Evolutionary conservation across 2,113 vertebrate species (phyloP).

Genomic region (Pelodiscus sinensis): DNA sequence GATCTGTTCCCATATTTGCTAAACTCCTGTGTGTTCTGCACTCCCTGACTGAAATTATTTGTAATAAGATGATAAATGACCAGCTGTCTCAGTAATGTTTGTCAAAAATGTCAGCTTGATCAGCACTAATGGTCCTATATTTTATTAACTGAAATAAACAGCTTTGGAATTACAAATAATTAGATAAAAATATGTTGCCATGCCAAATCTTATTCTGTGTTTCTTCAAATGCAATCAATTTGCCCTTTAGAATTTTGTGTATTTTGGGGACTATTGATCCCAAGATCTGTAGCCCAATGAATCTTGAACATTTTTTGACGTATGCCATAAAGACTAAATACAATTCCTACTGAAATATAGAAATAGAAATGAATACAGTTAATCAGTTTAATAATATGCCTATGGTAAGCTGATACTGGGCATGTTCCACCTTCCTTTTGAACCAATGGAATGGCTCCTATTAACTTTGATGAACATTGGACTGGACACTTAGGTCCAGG

Average conservation of each 20-base stretch:
- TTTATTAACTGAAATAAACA: constrained; percentile 29
- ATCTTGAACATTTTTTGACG: neutral
- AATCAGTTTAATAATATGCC: neutral
- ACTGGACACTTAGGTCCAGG: neutral
- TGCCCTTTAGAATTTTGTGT: neutral
- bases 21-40: neutral
- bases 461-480: neutral
- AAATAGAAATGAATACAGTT: neutral
- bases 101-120: neutral
- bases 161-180: neutral
- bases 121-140: neutral
- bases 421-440: neutral
- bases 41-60: neutral
- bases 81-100: neutral
- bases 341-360: neutral
- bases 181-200: neutral
- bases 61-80: neutral
- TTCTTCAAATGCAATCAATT: neutral
- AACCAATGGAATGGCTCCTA: neutral
- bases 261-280: constrained; percentile 14
- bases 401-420: neutral
- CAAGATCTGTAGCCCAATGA: neutral
- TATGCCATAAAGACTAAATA: neutral
- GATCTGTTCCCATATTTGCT: neutral
- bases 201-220: neutral